Evolutionary conservation across 2,113 vertebrate genomes (phyloP).

Genomic region (Stomatorhinus ivindoensis): DNA sequence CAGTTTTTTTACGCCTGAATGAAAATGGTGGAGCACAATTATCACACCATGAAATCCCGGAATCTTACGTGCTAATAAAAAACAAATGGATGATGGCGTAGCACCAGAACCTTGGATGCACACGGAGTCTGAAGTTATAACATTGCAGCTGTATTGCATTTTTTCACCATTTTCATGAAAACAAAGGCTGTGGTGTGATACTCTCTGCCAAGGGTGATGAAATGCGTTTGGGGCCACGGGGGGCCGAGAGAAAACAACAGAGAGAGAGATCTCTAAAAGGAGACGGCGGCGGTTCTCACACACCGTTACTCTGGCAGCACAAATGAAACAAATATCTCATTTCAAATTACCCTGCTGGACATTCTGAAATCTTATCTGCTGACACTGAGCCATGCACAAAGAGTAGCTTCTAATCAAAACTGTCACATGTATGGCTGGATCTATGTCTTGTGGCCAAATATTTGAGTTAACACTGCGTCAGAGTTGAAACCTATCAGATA

Average conservation of each 20-base stretch:
- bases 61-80: background rate
- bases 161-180: background rate
- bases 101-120: background rate
- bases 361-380: background rate
- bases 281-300: background rate
- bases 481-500: background rate
- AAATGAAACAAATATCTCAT: background rate
- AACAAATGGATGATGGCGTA: background rate
- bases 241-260: background rate
- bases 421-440: background rate
- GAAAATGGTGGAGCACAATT: background rate
- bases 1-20: background rate
- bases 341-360: background rate
- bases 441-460: background rate
- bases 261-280: background rate
- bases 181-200: background rate
- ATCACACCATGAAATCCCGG: background rate
- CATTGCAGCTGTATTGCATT: slow-evolving; percentile 1
- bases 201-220: background rate
- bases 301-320: background rate
- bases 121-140: background rate
- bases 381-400: background rate
- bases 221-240: background rate
- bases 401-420: background rate
- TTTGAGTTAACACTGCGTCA: background rate